Evolutionary conservation across 1,140 invertebrate genomes (phyloP), one percentile per base, ranked within the genome.

Genomic region (Sinonovacula constricta): DNA sequence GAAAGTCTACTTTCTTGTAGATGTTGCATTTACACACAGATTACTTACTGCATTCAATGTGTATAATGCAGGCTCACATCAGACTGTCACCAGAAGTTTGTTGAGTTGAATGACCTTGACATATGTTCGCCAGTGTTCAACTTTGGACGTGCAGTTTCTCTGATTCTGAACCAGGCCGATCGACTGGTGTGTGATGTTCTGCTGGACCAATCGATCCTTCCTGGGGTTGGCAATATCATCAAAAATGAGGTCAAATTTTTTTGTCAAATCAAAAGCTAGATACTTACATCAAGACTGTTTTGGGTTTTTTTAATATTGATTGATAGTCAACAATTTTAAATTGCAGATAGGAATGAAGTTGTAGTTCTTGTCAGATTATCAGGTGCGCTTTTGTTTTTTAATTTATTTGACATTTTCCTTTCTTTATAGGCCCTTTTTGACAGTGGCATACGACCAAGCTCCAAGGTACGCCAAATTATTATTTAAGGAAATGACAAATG

Each of bases 161-260:
- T 84, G 36, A 54, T 87, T 7, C 82, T 81, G 66, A 57, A 75
- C 62, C 79, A 87, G 28, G 39, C 45, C 45, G 76, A 80, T 22
- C 80, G 85, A 53, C 78, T 77, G 59, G 69, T 88, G 0, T 87
- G 87, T 86, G 88, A 90, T 84, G 87, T 89, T 0, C 62, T 90
- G 36, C 60, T 90, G 69, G 88, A 90, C 59, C 88, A 90, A 62
- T 70, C 74, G 22, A 83, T 90, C 57, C 59, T 90, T 12, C 88
- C 88, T 54, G 88, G 88, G 1, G 88, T 90, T 34, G 88, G 88
- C 54, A 90, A 90, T 65, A 90, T 90, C 36, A 90, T 90, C 36
- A 90, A 90, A 65, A 89, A 90, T 81, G 85, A 86, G 81, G 83
- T n/a, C 82, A 57, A 39, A 28, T 22, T 63, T 62, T n/a, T 36